Percentiles rank a stretch among this genome's conserved stretches.
Evolutionary conservation across 2,888 invertebrate genomes (phyloP).

Genomic region (Dinocampus coccinellae): DNA sequence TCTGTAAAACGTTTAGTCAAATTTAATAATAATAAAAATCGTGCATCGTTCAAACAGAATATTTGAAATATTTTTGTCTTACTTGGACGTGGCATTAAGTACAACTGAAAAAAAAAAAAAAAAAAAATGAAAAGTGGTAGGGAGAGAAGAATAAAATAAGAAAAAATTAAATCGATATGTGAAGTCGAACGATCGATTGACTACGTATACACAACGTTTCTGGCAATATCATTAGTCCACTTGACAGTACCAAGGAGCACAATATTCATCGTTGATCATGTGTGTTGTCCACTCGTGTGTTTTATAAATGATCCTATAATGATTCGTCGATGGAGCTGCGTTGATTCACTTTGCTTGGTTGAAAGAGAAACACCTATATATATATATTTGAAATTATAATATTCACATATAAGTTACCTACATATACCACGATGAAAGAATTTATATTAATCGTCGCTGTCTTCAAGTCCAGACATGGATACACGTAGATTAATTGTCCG

Average conservation of each 20-base stretch:
- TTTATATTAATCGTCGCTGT: slow-evolving; percentile 52
- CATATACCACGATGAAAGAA: slow-evolving; percentile 32
- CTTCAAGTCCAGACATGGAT: slow-evolving; percentile 43
- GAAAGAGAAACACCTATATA: background rate
- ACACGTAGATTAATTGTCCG: slow-evolving; percentile 47
- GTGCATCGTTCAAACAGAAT: too few relatives aligned
- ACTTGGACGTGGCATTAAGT: too few relatives aligned
- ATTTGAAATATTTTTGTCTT: too few relatives aligned
- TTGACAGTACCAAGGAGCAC: slow-evolving; percentile 52
- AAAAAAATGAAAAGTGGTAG: background rate
- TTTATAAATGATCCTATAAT: slow-evolving; percentile 57
- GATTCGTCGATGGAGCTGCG: slow-evolving; percentile 36
- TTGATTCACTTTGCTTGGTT: background rate
- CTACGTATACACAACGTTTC: slow-evolving; percentile 33
- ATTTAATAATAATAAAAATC: background rate
- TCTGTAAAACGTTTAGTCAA: background rate
- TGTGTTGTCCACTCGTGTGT: slow-evolving; percentile 42
- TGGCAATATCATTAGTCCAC: slow-evolving; percentile 49
- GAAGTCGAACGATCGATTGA: slow-evolving; percentile 49
- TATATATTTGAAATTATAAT: too few relatives aligned
- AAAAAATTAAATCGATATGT: background rate
- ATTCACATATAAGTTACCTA: too few relatives aligned
- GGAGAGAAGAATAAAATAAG: background rate
- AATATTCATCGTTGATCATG: slow-evolving; percentile 38
- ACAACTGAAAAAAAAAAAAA: background rate